Conservation (phyloP, 2,113 vertebrate species). For the Lynx canadensis region DNA sequence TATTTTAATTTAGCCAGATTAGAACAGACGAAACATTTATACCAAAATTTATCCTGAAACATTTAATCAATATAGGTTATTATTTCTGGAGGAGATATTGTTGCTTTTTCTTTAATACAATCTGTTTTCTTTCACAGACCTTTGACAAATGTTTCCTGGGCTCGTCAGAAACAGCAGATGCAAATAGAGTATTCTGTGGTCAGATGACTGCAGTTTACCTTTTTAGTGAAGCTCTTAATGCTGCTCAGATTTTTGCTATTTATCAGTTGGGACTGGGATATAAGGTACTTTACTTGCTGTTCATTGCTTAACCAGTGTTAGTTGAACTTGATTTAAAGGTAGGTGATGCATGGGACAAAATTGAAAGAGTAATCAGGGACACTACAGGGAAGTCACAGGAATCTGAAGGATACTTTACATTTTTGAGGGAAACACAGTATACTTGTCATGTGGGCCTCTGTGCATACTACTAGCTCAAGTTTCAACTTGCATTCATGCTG, state of each 20-base stretch:
- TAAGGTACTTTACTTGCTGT: conserved; percentile 88
- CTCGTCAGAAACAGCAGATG: conserved; percentile 97
- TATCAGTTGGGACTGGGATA: conserved; percentile 98
- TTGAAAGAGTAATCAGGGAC: not conserved
- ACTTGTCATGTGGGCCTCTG: not conserved
- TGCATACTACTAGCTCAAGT: not conserved
- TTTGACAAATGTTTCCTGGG: conserved; percentile 99
- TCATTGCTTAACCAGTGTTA: not conserved
- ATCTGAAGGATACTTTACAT: not conserved
- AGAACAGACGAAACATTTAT: not conserved
- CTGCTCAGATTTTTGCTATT: conserved; percentile 97
- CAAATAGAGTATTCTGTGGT: conserved; percentile 97
- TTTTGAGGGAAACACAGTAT: not conserved
- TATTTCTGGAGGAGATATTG: not conserved
- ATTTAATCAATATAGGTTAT: not conserved
- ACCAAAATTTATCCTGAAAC: not conserved
- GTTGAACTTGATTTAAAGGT: not conserved
- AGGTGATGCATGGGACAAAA: not conserved
- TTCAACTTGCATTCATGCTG: conserved; percentile 25
- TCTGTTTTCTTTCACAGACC: conserved; percentile 88
- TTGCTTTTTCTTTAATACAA: not conserved
- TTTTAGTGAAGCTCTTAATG: conserved; percentile 96
- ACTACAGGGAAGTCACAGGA: not conserved
- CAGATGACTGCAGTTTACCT: conserved; percentile 99
- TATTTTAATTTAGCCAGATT: conserved; percentile 15